phyloP scores from a whole-genome alignment of 2,888 invertebrate species.

The Ochropacha duplaris region DNA sequence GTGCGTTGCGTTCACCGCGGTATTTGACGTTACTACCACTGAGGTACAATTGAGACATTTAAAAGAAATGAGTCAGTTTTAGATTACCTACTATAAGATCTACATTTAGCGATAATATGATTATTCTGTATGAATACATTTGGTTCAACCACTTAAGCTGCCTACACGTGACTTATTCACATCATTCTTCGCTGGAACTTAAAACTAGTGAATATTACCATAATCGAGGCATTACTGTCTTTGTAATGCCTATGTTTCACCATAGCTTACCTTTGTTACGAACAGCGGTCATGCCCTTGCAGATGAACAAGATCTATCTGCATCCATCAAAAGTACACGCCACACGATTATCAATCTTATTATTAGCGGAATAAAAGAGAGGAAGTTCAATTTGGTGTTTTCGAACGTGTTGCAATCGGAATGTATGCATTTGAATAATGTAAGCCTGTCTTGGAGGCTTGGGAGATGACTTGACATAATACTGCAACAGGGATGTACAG shows the following conservation, averaged over 20 bases:
- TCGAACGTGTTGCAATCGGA: conserved; percentile 41
- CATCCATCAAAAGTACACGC: conserved; percentile 9
- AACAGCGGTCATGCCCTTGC: conserved; percentile 47
- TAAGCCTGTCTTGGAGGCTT: conserved; percentile 69
- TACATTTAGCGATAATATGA: too few relatives aligned
- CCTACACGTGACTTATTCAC: not conserved
- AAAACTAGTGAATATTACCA: conserved; percentile 47
- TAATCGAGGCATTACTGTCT: conserved; percentile 54
- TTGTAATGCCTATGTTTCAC: conserved; percentile 61
- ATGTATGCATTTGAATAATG: conserved; percentile 77
- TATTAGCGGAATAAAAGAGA: conserved; percentile 12
- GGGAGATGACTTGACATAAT: conserved; percentile 78
- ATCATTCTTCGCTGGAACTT: not conserved
- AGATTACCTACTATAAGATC: too few relatives aligned
- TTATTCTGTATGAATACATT: too few relatives aligned
- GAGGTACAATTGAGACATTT: too few relatives aligned
- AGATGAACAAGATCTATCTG: conserved; percentile 26
- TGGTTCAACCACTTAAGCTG: too few relatives aligned
- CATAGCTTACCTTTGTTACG: conserved; percentile 60
- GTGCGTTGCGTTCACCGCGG: too few relatives aligned
- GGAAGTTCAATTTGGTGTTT: conserved; percentile 17
- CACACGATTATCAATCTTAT: conserved; percentile 32
- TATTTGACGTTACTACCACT: too few relatives aligned
- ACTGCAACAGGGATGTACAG: conserved; percentile 51
- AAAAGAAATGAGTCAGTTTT: too few relatives aligned